phyloP scores from a whole-genome alignment of 1,140 invertebrate species.

The Brachionus angularis region DNA sequence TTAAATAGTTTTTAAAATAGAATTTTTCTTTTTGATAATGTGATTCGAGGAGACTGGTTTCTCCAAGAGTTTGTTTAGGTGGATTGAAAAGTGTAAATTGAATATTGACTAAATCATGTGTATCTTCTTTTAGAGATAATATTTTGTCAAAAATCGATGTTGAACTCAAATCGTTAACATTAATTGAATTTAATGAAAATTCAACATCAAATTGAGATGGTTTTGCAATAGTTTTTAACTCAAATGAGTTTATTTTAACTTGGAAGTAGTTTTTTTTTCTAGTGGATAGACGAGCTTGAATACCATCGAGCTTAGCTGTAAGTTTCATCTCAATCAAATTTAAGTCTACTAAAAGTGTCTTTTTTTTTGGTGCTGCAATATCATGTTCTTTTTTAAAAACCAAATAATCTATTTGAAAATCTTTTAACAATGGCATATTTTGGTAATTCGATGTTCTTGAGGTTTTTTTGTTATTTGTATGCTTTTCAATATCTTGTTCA shows the following conservation, averaged over 20 bases:
- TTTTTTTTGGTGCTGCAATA: not conserved
- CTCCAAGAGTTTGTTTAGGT: not conserved
- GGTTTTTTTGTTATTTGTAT: not conserved
- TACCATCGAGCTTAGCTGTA: slow-evolving; percentile 23
- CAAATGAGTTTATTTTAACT: not conserved
- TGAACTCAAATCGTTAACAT: slow-evolving; percentile 6
- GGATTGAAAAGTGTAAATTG: slow-evolving; percentile 4
- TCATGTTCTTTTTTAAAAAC: not conserved
- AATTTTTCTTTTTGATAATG: slow-evolving; percentile 26
- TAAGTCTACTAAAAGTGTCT: not conserved
- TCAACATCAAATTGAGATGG: slow-evolving; percentile 3
- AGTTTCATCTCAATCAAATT: not conserved
- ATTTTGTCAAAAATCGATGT: not conserved
- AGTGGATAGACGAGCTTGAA: slow-evolving; percentile 5
- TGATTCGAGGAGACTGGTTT: not conserved
- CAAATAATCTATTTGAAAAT: slow-evolving; percentile 14
- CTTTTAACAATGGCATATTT: not conserved
- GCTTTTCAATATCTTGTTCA: slow-evolving; percentile 8
- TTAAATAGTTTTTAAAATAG: slow-evolving; percentile 37
- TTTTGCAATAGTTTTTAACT: slow-evolving; percentile 5
- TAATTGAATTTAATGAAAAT: slow-evolving; percentile 29
- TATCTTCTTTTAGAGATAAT: slow-evolving; percentile 22
- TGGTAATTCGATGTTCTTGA: not conserved
- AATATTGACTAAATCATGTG: slow-evolving; percentile 24
- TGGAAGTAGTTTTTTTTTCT: slow-evolving; percentile 24